A percentile compares a stretch with the other conserved stretches of the same genome.
These are phyloP conservation scores for Coilia nasus DNA, from an alignment of 2,797 vertebrate genomes.

Conservation along the genomic window DNA sequence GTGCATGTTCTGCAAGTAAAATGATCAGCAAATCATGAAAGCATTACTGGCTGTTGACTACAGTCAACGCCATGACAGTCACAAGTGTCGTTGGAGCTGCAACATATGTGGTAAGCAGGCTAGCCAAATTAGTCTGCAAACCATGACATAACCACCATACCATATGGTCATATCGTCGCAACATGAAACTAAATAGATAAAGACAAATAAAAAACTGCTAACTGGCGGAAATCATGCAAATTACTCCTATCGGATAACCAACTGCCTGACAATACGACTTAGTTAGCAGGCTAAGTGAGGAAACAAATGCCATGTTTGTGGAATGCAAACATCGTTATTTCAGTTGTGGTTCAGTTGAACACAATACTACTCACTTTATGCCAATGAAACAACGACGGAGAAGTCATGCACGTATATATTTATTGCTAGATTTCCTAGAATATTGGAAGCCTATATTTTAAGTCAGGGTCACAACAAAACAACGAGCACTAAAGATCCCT, in stretches of 20 bases:
- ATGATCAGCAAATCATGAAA: background rate
- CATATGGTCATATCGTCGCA: background rate
- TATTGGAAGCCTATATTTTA: background rate
- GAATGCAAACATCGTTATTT: background rate
- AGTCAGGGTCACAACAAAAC: background rate
- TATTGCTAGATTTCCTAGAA: background rate
- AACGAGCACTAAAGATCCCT: background rate
- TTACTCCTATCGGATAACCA: no score
- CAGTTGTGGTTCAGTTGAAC: background rate
- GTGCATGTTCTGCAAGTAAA: background rate
- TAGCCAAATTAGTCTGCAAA: background rate
- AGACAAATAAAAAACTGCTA: no score
- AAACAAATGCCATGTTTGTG: background rate
- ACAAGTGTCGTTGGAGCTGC: background rate
- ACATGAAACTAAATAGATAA: background rate
- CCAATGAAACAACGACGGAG: background rate
- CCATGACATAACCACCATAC: background rate
- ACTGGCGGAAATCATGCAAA: no score
- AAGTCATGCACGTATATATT: background rate
- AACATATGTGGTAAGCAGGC: background rate
- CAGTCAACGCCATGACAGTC: background rate
- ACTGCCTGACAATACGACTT: no score
- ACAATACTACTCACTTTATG: background rate
- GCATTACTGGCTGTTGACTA: background rate
- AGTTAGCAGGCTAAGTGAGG: no score